Evolutionary conservation across 2,113 vertebrate species (phyloP).

Genomic region (Sphaerodactylus townsendi): DNA sequence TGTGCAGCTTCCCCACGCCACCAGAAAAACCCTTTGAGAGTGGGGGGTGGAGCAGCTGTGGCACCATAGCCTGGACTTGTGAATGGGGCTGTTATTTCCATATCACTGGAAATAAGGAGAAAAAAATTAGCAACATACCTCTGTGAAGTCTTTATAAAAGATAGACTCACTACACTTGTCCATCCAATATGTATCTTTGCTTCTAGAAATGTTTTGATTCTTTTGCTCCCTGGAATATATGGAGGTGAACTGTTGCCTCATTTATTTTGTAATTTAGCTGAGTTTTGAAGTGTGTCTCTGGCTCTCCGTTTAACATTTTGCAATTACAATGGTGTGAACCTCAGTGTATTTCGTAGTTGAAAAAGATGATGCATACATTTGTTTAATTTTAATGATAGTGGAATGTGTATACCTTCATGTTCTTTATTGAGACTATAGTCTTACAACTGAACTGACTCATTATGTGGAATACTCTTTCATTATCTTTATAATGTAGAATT

Average conservation of each 20-base stretch:
- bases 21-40: too few relatives aligned
- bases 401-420: not conserved
- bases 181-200: not conserved
- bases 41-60: too few relatives aligned
- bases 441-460: not conserved
- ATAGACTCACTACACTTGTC: conserved; percentile 57
- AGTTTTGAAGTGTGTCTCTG: not conserved
- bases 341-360: not conserved
- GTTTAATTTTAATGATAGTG: not conserved
- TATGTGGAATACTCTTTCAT: not conserved
- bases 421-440: not conserved
- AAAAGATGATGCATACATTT: not conserved
- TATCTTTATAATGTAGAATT: not conserved
- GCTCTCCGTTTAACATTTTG: not conserved
- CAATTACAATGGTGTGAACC: not conserved
- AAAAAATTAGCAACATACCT: conserved; percentile 19
- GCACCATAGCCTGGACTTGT: too few relatives aligned
- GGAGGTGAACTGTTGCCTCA: conserved; percentile 7
- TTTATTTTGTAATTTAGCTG: not conserved
- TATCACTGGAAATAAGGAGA: not conserved
- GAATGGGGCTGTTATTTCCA: too few relatives aligned
- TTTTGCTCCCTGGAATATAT: not conserved
- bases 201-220: conserved; percentile 16
- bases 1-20: too few relatives aligned
- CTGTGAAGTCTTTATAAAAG: conserved; percentile 41